Conservation (phyloP, 1,140 invertebrate species). For the Papilio machaon region DNA sequence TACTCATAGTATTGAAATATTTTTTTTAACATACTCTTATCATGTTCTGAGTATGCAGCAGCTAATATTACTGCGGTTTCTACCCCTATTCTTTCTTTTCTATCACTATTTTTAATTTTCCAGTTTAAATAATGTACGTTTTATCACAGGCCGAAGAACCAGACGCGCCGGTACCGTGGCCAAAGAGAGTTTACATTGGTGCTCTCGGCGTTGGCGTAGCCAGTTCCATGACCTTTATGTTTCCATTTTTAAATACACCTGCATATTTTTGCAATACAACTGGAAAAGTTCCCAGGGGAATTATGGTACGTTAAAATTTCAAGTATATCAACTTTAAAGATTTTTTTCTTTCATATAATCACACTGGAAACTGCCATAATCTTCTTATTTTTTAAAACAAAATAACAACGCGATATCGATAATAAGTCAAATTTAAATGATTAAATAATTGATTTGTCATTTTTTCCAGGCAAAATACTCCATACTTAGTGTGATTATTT, state of each 20-base stretch:
- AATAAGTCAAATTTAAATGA: too few species aligned
- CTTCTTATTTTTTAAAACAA: too few species aligned
- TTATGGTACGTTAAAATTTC: constrained; percentile 55
- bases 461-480: constrained; percentile 56
- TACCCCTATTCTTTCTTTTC: too few species aligned
- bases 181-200: constrained; percentile 49
- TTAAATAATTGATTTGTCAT: neutral
- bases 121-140: neutral
- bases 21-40: too few species aligned
- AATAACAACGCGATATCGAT: too few species aligned
- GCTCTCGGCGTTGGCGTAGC: constrained; percentile 60
- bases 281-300: constrained; percentile 61
- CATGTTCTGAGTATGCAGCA: too few species aligned
- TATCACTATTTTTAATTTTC: neutral
- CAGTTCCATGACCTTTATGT: constrained; percentile 58
- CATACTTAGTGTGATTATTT: constrained; percentile 50
- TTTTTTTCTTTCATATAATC: constrained; percentile 1
- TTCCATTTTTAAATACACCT: constrained; percentile 63
- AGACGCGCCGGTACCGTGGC: constrained; percentile 47
- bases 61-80: too few species aligned
- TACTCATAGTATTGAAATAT: too few species aligned
- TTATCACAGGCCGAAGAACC: constrained; percentile 41
- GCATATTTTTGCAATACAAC: constrained; percentile 61
- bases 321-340: neutral
- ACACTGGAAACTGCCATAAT: too few species aligned